A percentile compares a stretch with the other conserved stretches of the same genome.
phyloP scores from a whole-genome alignment of 2,888 invertebrate genomes.

The Hemicrepidius hirtus region DNA sequence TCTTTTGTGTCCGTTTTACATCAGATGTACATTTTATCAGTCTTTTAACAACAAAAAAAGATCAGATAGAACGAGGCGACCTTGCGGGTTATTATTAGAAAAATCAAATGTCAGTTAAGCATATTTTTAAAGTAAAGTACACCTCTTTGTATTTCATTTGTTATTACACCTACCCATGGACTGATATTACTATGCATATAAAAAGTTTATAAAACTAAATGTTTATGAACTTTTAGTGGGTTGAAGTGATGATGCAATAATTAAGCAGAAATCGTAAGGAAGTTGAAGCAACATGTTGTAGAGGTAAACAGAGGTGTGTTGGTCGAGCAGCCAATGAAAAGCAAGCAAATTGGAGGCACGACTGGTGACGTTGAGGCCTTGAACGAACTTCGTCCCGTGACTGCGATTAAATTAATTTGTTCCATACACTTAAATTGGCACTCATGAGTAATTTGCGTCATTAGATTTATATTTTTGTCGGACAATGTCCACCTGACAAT shows the following conservation, averaged over 20 bases:
- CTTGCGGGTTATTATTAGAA: constrained; percentile 10
- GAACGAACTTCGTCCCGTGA: constrained; percentile 29
- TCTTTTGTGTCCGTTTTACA: not conserved
- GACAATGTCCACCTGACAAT: not conserved
- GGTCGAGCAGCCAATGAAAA: constrained; percentile 13
- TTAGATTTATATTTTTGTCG: not conserved
- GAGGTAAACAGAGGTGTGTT: constrained; percentile 31
- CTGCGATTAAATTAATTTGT: constrained; percentile 34
- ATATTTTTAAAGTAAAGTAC: too few relatives aligned
- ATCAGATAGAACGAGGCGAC: constrained; percentile 7
- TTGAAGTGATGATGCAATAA: constrained; percentile 27
- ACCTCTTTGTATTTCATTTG: not conserved
- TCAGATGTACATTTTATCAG: not conserved
- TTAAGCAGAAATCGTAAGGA: constrained; percentile 4
- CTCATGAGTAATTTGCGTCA: constrained; percentile 23
- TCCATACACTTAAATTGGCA: constrained; percentile 30
- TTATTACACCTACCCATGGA: not conserved
- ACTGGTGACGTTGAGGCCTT: constrained; percentile 37
- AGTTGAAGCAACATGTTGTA: constrained; percentile 3
- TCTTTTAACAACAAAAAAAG: not conserved
- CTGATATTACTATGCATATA: not conserved
- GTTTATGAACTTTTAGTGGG: constrained; percentile 43
- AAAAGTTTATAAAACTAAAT: constrained; percentile 3
- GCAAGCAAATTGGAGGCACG: not conserved
- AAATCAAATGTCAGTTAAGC: not conserved